Evolutionary conservation across 2,113 vertebrate genomes (phyloP).

Genomic region (Puntigrus tetrazona): DNA sequence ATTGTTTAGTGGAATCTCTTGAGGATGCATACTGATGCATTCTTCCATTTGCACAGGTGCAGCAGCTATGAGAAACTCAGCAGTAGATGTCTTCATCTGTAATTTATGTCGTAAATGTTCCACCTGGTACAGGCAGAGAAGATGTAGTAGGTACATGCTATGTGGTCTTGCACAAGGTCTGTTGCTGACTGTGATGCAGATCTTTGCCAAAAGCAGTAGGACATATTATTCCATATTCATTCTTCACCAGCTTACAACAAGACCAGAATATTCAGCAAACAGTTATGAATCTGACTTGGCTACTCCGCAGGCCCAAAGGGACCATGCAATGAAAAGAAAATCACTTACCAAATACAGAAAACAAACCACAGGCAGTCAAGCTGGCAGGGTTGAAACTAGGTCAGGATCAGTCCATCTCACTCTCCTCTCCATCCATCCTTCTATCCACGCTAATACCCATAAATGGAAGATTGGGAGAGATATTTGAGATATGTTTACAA

Average conservation of each 20-base stretch:
- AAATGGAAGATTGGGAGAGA: background rate
- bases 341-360: slow-evolving; percentile 26
- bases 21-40: slow-evolving; percentile 12
- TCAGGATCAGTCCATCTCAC: slow-evolving; percentile 43
- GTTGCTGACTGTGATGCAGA: background rate
- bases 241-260: background rate
- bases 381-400: slow-evolving; percentile 59
- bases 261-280: background rate
- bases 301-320: background rate
- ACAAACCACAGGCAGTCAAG: slow-evolving; percentile 41
- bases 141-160: background rate
- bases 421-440: background rate
- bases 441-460: background rate
- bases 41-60: slow-evolving; percentile 36
- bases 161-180: background rate
- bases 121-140: background rate
- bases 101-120: background rate
- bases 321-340: background rate
- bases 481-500: background rate
- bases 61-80: background rate
- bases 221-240: background rate
- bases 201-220: background rate
- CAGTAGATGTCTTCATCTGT: background rate
- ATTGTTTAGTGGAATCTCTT: background rate
- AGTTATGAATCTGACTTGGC: background rate